phyloP scores from a whole-genome alignment of 92 coral and sea anemone species.

The Diadumene lineata region DNA sequence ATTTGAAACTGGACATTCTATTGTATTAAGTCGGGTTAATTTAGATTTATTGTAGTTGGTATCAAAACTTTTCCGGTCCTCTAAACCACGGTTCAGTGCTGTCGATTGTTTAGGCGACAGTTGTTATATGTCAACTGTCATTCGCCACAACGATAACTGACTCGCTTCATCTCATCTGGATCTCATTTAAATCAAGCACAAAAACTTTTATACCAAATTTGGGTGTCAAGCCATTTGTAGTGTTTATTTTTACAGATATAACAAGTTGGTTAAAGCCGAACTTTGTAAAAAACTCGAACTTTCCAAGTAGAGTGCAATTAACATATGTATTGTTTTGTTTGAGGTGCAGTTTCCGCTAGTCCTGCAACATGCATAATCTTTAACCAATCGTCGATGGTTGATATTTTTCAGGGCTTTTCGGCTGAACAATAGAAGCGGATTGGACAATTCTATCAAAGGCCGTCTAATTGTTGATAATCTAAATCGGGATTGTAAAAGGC shows the following conservation, averaged over 20 bases:
- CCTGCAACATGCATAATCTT: neutral
- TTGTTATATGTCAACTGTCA: constrained; percentile 24
- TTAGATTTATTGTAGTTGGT: neutral
- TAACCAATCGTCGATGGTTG: neutral
- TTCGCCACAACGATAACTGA: constrained; percentile 8
- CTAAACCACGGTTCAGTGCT: constrained; percentile 13
- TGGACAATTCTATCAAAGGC: neutral
- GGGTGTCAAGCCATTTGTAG: neutral
- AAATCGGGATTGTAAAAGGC: neutral
- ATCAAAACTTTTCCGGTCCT: constrained; percentile 20
- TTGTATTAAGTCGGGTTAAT: neutral
- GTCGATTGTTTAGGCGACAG: constrained; percentile 12
- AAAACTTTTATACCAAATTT: neutral
- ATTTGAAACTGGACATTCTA: neutral
- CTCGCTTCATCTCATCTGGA: neutral
- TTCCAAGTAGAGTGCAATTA: neutral
- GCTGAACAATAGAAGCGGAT: neutral
- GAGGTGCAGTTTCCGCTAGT: constrained; percentile 20
- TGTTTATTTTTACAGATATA: neutral
- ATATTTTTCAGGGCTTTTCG: neutral
- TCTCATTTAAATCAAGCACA: neutral
- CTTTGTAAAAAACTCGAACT: constrained; percentile 8
- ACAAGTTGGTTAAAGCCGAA: neutral
- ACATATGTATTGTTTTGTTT: constrained; percentile 6
- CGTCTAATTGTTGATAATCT: neutral